Evolutionary conservation across 2,888 invertebrate species (phyloP).

Genomic region (Bugula neritina): DNA sequence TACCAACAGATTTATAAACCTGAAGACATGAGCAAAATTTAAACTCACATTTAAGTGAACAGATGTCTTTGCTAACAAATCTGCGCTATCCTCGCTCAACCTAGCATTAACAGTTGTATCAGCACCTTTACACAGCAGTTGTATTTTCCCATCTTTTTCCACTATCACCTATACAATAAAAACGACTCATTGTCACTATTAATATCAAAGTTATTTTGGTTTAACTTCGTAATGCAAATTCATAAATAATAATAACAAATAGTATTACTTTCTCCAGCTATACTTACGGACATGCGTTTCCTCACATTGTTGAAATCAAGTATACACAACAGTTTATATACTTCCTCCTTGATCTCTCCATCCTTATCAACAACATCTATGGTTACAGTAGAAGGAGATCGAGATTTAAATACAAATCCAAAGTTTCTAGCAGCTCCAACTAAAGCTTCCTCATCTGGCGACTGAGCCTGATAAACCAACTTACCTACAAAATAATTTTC

Average conservation of each 20-base stretch:
- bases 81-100: conserved; percentile 69
- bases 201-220: too few relatives aligned
- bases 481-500: conserved; percentile 36
- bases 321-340: conserved; percentile 89
- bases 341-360: conserved; percentile 44
- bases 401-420: conserved; percentile 85
- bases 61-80: conserved; percentile 74
- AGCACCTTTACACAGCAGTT: conserved; percentile 94
- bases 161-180: conserved; percentile 46
- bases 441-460: conserved; percentile 94
- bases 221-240: too few relatives aligned
- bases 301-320: conserved; percentile 98
- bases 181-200: too few relatives aligned
- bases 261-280: too few relatives aligned
- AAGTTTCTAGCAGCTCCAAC: conserved; percentile 97
- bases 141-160: conserved; percentile 52
- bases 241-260: too few relatives aligned
- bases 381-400: conserved; percentile 57
- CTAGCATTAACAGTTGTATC: conserved; percentile 96
- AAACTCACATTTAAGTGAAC: conserved; percentile 84
- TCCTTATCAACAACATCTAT: conserved; percentile 62
- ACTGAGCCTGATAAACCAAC: conserved; percentile 72
- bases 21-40: too few relatives aligned
- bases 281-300: conserved; percentile 91
- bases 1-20: too few relatives aligned